Evolutionary conservation across 2,113 vertebrate genomes (phyloP), one percentile per base, ranked within the genome.

Genomic region (Suncus etruscus): DNA sequence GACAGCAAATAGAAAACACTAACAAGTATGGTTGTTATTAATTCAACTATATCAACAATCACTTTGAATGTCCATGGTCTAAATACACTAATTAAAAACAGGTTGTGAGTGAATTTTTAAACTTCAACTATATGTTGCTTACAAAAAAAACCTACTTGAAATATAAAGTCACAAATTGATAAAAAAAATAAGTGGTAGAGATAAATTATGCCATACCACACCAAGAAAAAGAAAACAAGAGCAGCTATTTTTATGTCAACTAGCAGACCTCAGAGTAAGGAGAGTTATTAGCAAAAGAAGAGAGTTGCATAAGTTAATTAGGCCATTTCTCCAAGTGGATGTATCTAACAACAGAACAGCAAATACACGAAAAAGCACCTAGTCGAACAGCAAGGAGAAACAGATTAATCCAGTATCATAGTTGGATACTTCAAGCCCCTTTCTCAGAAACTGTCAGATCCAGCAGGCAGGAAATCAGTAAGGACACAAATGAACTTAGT

Each of bases 391-490:
- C 54, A 86, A 84, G 54, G 39, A 63, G 32, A 74, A 86, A 15
- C 48, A 75, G 83, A 74, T 63, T 63, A 61, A 61, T 47, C 32
- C 58, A 6, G 32, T 61, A 47, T 47, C 32, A 61, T 22, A 74
- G 8, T 29, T 47, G 27, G 32, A 86, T 32, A 63, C 27, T 74
- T 61, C 54, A 86, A 47, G 47, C 11, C 54, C 54, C 12, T 86
- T 27, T 74, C 29, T 63, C 18, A 74, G 70, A 74, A 85, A 29
- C 29, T 32, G 69, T 73, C 70, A 86, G 47, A 22, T 69, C 29
- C 47, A 69, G 16, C 45, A 69, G 39, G 54, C 70, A 86, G 39
- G 74, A 85, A 86, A 75, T 86, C 70, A 86, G 83, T 63, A 74
- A 86, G 72, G 39, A 74, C 32, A 22, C 72, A 2, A 18, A 10